Conservation (phyloP, 1,140 invertebrate species). For the Bombyx mori region ASM3026992v2 NC_085128.1:11248501-11249000, state of each 20-base stretch:
- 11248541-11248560: too few relatives aligned
- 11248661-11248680: slow-evolving; percentile 17
- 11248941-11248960: not conserved
- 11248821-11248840: too few relatives aligned
- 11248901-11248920: too few relatives aligned
- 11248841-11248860: too few relatives aligned
- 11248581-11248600: slow-evolving; percentile 3
- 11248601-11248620: slow-evolving; percentile 13
- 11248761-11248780: slow-evolving; percentile 4
- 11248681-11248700: slow-evolving; percentile 18
- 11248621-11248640: slow-evolving; percentile 11
- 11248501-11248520: not conserved
- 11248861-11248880: too few relatives aligned
- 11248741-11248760: slow-evolving; percentile 14
- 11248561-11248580: too few relatives aligned
- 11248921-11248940: not conserved
- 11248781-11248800: slow-evolving; percentile 3
- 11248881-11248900: too few relatives aligned
- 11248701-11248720: slow-evolving; percentile 10
- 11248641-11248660: slow-evolving; percentile 15
- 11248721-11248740: slow-evolving; percentile 13
- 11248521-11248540: not conserved
- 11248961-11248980: too few relatives aligned
- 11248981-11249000: too few relatives aligned
- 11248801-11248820: not conserved